Conservation (phyloP, 2,113 vertebrate species). For the Hippocampus zosterae region DNA sequence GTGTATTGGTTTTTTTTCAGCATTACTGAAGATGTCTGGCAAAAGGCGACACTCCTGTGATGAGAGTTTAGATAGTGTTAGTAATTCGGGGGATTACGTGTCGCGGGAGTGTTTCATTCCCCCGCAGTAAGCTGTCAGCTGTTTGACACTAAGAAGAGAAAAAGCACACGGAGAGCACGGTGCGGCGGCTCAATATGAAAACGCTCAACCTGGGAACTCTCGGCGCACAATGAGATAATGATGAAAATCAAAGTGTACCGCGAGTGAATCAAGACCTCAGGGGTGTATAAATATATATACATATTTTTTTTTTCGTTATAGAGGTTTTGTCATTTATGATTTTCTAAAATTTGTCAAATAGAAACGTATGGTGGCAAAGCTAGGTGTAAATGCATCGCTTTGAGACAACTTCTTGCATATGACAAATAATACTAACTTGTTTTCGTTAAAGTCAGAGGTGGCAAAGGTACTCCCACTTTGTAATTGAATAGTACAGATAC, state of each 20-base stretch:
- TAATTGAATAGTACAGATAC: not conserved
- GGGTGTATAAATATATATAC: not conserved
- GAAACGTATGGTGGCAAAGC: not conserved
- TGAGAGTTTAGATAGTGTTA: slow-evolving; percentile 32
- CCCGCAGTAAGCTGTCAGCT: slow-evolving; percentile 31
- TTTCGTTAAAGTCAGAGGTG: not conserved
- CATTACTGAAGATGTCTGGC: slow-evolving; percentile 22
- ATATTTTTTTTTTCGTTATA: slow-evolving; percentile 27
- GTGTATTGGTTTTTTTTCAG: not conserved
- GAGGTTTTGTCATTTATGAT: slow-evolving; percentile 49
- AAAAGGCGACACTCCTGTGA: slow-evolving; percentile 23
- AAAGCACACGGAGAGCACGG: slow-evolving; percentile 26
- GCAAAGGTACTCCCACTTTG: not conserved
- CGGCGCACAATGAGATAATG: slow-evolving; percentile 56
- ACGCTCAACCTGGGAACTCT: slow-evolving; percentile 53
- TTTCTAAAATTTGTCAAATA: slow-evolving; percentile 37
- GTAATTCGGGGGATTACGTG: slow-evolving; percentile 44
- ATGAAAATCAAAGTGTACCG: slow-evolving; percentile 46
- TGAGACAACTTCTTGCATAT: not conserved
- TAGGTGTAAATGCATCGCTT: not conserved
- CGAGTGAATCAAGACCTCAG: slow-evolving; percentile 39
- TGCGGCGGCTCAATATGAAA: slow-evolving; percentile 40
- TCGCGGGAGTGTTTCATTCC: slow-evolving; percentile 28
- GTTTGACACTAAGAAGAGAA: slow-evolving; percentile 50
- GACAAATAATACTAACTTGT: not conserved